Conservation (phyloP, 2,888 invertebrate species). For the Macrosoma leucophasiata region DNA sequence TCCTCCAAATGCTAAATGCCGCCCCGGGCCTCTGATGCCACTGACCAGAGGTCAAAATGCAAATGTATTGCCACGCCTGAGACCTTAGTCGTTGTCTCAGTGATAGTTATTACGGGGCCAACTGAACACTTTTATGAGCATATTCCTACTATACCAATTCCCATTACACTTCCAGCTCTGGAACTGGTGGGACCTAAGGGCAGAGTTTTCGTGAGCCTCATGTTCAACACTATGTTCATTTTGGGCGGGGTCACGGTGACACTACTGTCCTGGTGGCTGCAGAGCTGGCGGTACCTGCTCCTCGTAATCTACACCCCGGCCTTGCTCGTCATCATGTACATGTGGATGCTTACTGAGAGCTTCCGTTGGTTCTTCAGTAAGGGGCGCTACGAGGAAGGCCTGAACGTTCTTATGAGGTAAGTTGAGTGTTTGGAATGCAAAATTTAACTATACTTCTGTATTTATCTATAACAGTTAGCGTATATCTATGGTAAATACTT, state of each 20-base stretch:
- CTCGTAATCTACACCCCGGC: constrained; percentile 65
- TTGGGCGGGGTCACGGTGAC: constrained; percentile 64
- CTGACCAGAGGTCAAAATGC: too few relatives aligned
- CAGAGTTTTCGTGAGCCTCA: constrained; percentile 60
- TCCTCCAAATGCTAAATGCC: too few relatives aligned
- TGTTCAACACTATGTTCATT: constrained; percentile 70
- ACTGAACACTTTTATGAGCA: too few relatives aligned
- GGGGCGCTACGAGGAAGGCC: constrained; percentile 79
- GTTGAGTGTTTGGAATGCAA: too few relatives aligned
- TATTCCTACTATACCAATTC: too few relatives aligned
- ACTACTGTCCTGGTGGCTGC: constrained; percentile 59
- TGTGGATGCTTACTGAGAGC: constrained; percentile 61
- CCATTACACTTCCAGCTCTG: constrained; percentile 57
- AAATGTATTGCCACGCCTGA: too few relatives aligned
- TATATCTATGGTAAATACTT: too few relatives aligned
- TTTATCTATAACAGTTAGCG: too few relatives aligned
- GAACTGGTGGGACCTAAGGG: constrained; percentile 68
- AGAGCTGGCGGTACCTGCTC: constrained; percentile 63
- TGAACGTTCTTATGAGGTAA: constrained; percentile 77
- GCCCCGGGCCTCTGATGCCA: too few relatives aligned
- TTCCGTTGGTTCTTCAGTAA: constrained; percentile 75
- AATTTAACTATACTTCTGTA: too few relatives aligned
- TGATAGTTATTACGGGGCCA: too few relatives aligned
- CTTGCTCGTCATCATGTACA: constrained; percentile 53
- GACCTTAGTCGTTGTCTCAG: too few relatives aligned